Percentiles rank a stretch among this genome's conserved stretches.
Conservation (phyloP, 2,113 vertebrate species). For the Epinephelus moara region DNA sequence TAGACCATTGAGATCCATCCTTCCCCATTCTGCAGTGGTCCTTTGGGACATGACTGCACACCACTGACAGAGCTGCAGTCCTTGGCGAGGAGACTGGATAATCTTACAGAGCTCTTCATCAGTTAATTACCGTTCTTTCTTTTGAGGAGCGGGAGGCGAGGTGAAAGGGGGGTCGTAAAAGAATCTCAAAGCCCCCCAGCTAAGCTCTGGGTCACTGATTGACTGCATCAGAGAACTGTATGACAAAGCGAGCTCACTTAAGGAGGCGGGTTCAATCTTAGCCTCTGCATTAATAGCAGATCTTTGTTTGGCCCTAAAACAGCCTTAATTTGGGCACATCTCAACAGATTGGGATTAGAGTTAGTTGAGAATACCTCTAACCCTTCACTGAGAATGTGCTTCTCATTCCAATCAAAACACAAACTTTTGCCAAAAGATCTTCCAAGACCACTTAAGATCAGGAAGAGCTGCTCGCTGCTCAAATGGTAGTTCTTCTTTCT, state of each 20-base stretch:
- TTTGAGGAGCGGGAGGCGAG: conserved; percentile 68
- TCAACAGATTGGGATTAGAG: conserved; percentile 1
- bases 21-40: conserved; percentile 64
- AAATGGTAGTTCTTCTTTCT: background rate
- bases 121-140: conserved; percentile 85
- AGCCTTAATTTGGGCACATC: conserved; percentile 44
- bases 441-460: background rate
- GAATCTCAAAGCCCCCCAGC: conserved; percentile 79
- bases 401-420: background rate
- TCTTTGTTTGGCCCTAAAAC: conserved; percentile 61
- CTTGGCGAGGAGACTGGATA: conserved; percentile 69
- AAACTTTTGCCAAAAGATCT: background rate
- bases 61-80: conserved; percentile 60
- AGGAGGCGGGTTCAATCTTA: conserved; percentile 62
- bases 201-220: conserved; percentile 80
- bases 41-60: conserved; percentile 75
- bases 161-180: conserved; percentile 73
- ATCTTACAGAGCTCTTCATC: conserved; percentile 82
- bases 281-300: conserved; percentile 40
- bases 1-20: conserved; percentile 77
- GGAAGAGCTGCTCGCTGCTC: background rate
- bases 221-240: conserved; percentile 73
- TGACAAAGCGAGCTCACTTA: conserved; percentile 77
- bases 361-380: background rate
- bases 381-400: background rate